Base-by-base conservation (phyloP, 2,888 invertebrate species). In the Epinotia ramella region DNA sequence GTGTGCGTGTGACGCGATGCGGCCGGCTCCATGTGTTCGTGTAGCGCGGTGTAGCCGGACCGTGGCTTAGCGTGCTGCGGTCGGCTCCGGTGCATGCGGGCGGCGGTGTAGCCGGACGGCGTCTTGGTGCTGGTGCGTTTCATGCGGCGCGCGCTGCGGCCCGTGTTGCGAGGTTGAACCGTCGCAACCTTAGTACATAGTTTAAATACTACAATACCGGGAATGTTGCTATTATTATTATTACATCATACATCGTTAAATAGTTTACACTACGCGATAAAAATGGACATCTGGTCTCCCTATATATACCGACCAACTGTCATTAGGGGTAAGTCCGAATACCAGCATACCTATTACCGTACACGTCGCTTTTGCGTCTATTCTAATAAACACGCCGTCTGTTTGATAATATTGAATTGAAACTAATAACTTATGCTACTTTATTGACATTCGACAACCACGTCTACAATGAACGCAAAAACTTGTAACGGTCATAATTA, bases 161-260 rank as follows among this genome's bases (percentile, higher is more conserved):
- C n/a, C n/a, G n/a, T n/a, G n/a, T n/a, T n/a, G n/a, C n/a, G n/a
- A n/a, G n/a, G n/a, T n/a, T n/a, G n/a, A n/a, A n/a, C n/a, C n/a
- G n/a, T n/a, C n/a, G n/a, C n/a, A n/a, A 62, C 6, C 62, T 62
- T 62, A 62, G n/a, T 33, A 60, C 28, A 16, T 28, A 60, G 28
- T 9, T 62, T 16, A 28, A 65, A 53, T 18, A 33, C 63, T 71
- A 71, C 20, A 33, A 9, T 62, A 70, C 16, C 33, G 24, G 11
- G 59, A n/a, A 53, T 53, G 53, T 53, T 53, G 53, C 53, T 53
- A n/a, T 40, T 40, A 53, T 46, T 46, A 13, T 46, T 46, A 46
- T 46, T 13, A 13, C 44, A 13, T 13, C 46, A 46, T 46, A 4
- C 46, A 12, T 2, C 2, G 53, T 53, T 53, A 53, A 49, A 1